phyloP scores from a whole-genome alignment of 2,113 vertebrate species.

The Brachypodius melanocephalos region DNA sequence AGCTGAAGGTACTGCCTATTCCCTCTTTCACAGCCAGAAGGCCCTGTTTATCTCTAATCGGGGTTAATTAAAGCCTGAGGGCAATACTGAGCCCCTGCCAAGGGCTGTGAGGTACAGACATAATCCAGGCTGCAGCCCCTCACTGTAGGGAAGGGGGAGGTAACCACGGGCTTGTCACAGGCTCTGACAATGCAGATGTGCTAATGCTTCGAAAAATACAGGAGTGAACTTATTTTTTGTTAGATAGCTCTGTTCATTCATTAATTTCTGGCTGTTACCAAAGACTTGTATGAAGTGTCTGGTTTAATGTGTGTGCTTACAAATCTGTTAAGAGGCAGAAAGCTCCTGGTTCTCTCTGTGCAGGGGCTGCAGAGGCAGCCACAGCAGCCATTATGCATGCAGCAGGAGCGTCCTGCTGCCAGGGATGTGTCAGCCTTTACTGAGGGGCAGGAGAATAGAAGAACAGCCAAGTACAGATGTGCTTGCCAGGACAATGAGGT shows the following conservation, averaged over 20 bases:
- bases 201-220: neutral
- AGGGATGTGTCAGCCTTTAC: neutral
- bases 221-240: neutral
- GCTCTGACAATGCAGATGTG: neutral
- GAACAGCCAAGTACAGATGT: neutral
- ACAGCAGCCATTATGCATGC: neutral
- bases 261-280: constrained; percentile 14
- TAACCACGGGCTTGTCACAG: neutral
- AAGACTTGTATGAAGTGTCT: neutral
- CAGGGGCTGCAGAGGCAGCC: neutral
- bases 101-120: constrained; percentile 23
- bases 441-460: neutral
- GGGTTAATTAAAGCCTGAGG: constrained; percentile 70
- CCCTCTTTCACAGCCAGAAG: neutral
- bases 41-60: constrained; percentile 50
- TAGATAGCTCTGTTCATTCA: neutral
- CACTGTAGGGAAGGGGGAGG: neutral
- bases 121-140: constrained; percentile 8
- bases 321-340: neutral
- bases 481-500: neutral
- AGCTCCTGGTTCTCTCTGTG: neutral
- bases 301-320: neutral
- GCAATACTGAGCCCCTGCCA: constrained; percentile 20
- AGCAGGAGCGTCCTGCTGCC: neutral
- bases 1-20: neutral